These are phyloP conservation scores for Lycaon pictus DNA, from an alignment of 2,113 vertebrate species.

Conservation along the genomic window DNA sequence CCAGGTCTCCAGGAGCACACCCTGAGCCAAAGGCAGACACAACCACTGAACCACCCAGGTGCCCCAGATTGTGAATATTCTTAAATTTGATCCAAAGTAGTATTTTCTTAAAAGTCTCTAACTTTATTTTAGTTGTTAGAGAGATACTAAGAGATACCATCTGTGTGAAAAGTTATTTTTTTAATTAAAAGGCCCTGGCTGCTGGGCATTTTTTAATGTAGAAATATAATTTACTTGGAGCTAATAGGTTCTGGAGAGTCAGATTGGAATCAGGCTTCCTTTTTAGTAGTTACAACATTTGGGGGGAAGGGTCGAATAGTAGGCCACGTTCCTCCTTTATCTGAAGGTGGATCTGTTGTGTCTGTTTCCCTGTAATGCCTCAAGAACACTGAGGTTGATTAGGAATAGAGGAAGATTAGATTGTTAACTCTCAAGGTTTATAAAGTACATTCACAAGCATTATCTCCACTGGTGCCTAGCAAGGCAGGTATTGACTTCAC, in stretches of 20 bases:
- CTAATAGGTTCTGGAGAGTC: background rate
- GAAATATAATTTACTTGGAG: background rate
- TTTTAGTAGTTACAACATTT: fast-evolving
- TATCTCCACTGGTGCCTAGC: fast-evolving
- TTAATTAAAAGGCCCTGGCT: background rate
- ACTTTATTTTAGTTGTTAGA: background rate
- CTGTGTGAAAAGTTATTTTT: background rate
- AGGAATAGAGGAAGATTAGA: background rate
- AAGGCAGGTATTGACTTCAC: background rate
- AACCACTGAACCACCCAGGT: too few relatives aligned
- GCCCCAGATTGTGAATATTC: background rate
- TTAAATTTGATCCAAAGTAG: background rate
- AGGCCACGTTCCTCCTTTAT: fast-evolving
- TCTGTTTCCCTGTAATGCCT: background rate
- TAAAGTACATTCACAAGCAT: fast-evolving
- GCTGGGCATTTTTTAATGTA: background rate
- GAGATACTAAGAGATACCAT: background rate
- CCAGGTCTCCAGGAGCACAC: too few relatives aligned
- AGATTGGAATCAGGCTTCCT: background rate
- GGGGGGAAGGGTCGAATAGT: fast-evolving
- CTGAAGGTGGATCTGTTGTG: background rate
- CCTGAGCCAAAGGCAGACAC: too few relatives aligned
- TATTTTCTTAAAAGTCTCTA: background rate
- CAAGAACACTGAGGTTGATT: fast-evolving
- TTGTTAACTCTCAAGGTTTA: background rate